These are phyloP conservation scores for Ophion ellenae DNA, from an alignment of 2,888 invertebrate species.

Conservation along the genomic window DNA sequence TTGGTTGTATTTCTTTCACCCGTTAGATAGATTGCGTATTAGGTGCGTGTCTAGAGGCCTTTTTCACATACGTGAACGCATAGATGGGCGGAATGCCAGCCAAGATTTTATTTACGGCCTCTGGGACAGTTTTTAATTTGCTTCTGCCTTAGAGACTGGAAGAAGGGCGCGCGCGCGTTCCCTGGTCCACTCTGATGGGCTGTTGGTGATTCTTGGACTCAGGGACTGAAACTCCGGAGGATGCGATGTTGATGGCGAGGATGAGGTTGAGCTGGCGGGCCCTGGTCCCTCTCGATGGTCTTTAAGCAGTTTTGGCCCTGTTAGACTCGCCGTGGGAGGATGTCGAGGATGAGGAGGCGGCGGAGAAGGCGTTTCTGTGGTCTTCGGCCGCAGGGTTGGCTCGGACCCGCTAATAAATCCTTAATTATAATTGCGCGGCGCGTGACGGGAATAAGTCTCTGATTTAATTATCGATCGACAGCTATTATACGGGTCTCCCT, in stretches of 20 bases:
- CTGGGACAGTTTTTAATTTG: conserved; percentile 84
- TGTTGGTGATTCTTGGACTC: conserved; percentile 60
- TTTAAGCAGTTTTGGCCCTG: conserved; percentile 82
- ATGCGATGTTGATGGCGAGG: conserved; percentile 63
- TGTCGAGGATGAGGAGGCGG: conserved; percentile 69
- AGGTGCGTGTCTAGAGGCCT: conserved; percentile 81
- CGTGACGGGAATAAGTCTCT: conserved; percentile 83
- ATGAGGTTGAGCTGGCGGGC: conserved; percentile 57
- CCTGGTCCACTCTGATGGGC: conserved; percentile 53
- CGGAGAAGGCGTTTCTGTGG: conserved; percentile 79
- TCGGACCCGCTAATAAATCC: conserved; percentile 82
- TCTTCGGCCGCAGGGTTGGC: conserved; percentile 76
- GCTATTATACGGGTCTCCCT: conserved; percentile 71
- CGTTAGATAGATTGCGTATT: conserved; percentile 78
- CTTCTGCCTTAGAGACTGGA: conserved; percentile 76
- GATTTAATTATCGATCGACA: conserved; percentile 83
- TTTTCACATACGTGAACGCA: conserved; percentile 75
- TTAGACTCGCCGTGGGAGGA: conserved; percentile 78
- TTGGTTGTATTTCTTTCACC: conserved; percentile 67
- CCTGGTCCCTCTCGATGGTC: conserved; percentile 69
- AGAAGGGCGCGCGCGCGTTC: conserved; percentile 67
- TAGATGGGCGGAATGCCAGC: conserved; percentile 81
- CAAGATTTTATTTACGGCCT: conserved; percentile 83
- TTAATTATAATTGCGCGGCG: conserved; percentile 84
- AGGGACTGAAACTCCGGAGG: conserved; percentile 43